Base-by-base conservation (phyloP, 2,888 invertebrate species). In the Gryllus longicercus region DNA sequence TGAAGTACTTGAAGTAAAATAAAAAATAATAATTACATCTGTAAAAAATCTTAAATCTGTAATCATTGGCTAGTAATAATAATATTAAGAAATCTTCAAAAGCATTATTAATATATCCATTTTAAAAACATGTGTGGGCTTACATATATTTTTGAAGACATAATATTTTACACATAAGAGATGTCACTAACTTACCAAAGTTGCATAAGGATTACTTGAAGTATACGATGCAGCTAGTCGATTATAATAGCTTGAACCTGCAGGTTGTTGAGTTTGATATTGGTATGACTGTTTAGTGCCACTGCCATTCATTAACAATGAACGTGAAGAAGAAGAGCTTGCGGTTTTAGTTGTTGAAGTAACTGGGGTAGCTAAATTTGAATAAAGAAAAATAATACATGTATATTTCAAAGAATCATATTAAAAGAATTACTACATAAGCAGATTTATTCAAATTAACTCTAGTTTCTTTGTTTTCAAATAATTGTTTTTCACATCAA, bases 291-390 rank as follows among this genome's bases (percentile, higher is more conserved):
- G 89, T 85, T 91, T 91, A 49, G 92, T 92, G 83, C 87, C 88
- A 14, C 78, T 89, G 82, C 91, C 92, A 84, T 91, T 94, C 84
- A 93, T 91, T 81, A 95, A 89, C 77, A 95, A 89, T 50, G 94
- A 93, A 87, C 95, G 95, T 25, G 95, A 92, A 50, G 95, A 95
- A 23, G 95, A 94, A 5, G 93, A 90, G 5, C 94, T 93, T 21
- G 92, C 90, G 77, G 95, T 95, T 86, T 93, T 93, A n/a, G 86
- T 83, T 79, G 83, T 83, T 84, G 87, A 84, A 85, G 87, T 78
- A 63, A 81, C 81, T 16, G 84, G 83, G 11, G 83, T 84, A 81
- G 82, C 83, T 84, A 81, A 63, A 38, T 38, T 38, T 38, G 38
- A 38, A 38, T 8, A 38, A 2, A 38, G 8, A 82, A 50, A 83